Percentiles rank a stretch among this genome's conserved stretches.
These are phyloP conservation scores for Poliocrania exsul DNA, from an alignment of 2,797 vertebrate species.

Conservation along the genomic window DNA sequence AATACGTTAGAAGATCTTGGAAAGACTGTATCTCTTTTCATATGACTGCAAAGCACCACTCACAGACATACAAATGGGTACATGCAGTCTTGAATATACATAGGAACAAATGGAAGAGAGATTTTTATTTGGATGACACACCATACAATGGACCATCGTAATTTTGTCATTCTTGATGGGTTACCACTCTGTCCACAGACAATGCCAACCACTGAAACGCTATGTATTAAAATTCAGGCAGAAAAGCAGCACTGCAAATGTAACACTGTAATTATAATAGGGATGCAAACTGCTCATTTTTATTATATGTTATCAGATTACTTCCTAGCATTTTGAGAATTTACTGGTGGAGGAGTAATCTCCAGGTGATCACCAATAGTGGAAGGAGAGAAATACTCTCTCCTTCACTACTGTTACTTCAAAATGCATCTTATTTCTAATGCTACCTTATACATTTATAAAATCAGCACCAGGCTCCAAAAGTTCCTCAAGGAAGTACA, in stretches of 20 bases:
- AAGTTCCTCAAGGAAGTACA: background rate
- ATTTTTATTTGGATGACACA: background rate
- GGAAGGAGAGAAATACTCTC: background rate
- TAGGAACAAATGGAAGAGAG: background rate
- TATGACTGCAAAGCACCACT: background rate
- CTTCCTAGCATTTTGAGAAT: background rate
- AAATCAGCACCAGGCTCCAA: background rate
- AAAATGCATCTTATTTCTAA: background rate
- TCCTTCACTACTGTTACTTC: background rate
- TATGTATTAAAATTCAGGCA: background rate
- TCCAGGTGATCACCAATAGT: accelerated
- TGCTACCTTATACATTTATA: background rate
- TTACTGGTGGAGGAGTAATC: background rate
- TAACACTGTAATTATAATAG: background rate
- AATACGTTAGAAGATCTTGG: background rate
- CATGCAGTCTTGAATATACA: background rate
- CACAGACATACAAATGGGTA: background rate
- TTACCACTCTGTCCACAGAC: background rate
- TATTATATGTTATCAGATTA: background rate
- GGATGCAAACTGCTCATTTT: background rate
- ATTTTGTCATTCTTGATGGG: background rate
- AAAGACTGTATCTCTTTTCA: background rate
- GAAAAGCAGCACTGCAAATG: background rate
- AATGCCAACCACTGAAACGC: background rate
- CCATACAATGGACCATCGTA: background rate